Evolutionary conservation across 92 coral and sea anemone genomes (phyloP).

Genomic region (Plumapathes pennacea): DNA sequence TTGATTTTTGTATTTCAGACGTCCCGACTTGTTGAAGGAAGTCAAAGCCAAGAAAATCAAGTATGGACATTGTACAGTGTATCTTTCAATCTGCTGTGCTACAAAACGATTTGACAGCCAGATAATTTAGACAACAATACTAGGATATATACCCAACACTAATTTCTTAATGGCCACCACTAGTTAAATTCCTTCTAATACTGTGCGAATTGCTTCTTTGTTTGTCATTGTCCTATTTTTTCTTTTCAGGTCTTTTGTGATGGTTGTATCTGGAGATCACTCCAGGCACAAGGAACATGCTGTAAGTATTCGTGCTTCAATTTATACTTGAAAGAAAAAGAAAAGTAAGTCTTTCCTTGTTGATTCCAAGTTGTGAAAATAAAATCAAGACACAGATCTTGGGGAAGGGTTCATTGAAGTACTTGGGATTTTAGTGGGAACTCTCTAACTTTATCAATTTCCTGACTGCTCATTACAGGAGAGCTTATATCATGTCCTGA

Average conservation of each 20-base stretch:
- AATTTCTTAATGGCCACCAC: constrained; percentile 21
- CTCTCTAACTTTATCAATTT: not conserved
- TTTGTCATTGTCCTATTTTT: too few relatives aligned
- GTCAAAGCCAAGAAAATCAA: too few relatives aligned
- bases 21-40: constrained; percentile 76
- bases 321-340: not conserved
- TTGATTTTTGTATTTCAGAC: constrained; percentile 35
- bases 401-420: not conserved
- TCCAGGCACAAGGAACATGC: constrained; percentile 85
- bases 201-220: not conserved
- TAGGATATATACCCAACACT: constrained; percentile 32
- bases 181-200: not conserved
- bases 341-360: not conserved
- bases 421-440: not conserved
- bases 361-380: not conserved
- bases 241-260: constrained; percentile 64
- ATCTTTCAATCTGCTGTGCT: too few relatives aligned
- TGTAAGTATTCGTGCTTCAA: constrained; percentile 18
- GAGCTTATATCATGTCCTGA: constrained; percentile 49
- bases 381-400: not conserved
- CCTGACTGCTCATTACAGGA: constrained; percentile 41
- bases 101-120: too few relatives aligned
- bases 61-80: too few relatives aligned
- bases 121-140: too few relatives aligned
- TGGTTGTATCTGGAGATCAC: constrained; percentile 96